A percentile compares a stretch with the other conserved stretches of the same genome.
These are phyloP conservation scores for Cetoscarus ocellatus DNA, from an alignment of 2,797 vertebrate species.

Conservation along the genomic window DNA sequence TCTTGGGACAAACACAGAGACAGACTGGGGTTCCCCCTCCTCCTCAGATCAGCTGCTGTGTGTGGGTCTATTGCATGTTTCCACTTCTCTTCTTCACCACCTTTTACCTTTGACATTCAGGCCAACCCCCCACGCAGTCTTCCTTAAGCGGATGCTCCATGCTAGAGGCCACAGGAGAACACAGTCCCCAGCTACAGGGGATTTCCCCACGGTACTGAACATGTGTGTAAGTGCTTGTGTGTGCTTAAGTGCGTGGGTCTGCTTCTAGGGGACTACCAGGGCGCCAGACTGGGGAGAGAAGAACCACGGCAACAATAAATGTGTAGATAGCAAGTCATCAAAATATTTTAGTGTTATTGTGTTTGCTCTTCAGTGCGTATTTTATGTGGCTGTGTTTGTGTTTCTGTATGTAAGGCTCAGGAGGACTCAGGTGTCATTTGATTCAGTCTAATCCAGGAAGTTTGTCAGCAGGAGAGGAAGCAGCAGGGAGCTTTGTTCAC, in stretches of 20 bases:
- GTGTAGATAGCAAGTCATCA: constrained; percentile 54
- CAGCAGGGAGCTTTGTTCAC: constrained; percentile 49
- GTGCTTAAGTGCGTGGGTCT: constrained; percentile 22
- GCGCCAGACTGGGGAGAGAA: constrained; percentile 60
- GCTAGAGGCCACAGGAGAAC: constrained; percentile 59
- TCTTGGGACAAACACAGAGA: constrained; percentile 39
- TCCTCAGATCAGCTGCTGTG: constrained; percentile 56
- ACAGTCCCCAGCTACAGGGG: constrained; percentile 58
- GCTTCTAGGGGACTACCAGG: constrained; percentile 73
- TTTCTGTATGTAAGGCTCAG: constrained; percentile 15
- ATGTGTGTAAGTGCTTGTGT: constrained; percentile 31
- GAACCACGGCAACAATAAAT: constrained; percentile 57
- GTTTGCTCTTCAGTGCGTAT: constrained; percentile 11
- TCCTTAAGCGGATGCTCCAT: constrained; percentile 64
- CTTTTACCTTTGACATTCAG: constrained; percentile 83
- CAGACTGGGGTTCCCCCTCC: constrained; percentile 73
- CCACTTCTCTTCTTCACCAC: constrained; percentile 61
- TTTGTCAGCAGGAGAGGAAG: constrained; percentile 71
- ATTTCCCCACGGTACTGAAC: constrained; percentile 63
- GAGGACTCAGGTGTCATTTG: constrained; percentile 57
- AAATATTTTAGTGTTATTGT: constrained; percentile 27
- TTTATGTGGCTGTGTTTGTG: constrained; percentile 9
- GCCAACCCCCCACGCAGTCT: constrained; percentile 74
- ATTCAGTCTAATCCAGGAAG: constrained; percentile 74
- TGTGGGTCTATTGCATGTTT: constrained; percentile 77